A percentile compares a stretch with the other conserved stretches of the same genome.
phyloP scores from a whole-genome alignment of 2,888 invertebrate species.

The Carpatolechia fugitivella region DNA sequence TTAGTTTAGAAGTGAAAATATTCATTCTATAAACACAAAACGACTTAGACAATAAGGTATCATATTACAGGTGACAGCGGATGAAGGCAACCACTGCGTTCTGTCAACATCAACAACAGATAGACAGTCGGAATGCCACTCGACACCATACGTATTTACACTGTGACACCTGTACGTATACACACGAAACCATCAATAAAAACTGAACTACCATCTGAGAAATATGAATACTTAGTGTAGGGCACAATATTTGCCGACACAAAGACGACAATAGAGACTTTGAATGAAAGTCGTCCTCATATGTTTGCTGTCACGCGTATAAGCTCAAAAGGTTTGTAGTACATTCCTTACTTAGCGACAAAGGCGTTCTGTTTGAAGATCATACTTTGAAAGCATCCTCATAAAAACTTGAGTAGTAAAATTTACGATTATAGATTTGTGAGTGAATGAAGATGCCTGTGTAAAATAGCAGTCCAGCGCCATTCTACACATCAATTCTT shows the following conservation, averaged over 20 bases:
- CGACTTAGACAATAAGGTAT: background rate
- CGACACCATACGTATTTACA: constrained; percentile 4
- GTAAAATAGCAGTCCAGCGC: background rate
- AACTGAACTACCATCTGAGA: background rate
- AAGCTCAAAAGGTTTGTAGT: constrained; percentile 9
- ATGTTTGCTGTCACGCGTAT: constrained; percentile 12
- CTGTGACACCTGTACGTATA: constrained; percentile 8
- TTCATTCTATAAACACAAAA: constrained; percentile 1
- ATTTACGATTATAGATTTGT: constrained; percentile 9
- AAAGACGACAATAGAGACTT: constrained; percentile 4
- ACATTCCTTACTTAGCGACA: constrained; percentile 8
- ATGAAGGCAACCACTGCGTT: constrained; percentile 1
- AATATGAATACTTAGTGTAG: background rate
- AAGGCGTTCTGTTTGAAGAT: background rate
- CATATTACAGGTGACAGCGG: constrained; percentile 6
- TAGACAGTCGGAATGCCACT: constrained; percentile 13
- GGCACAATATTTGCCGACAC: constrained; percentile 8
- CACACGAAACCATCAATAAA: background rate
- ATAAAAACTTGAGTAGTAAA: constrained; percentile 1
- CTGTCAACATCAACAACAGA: background rate
- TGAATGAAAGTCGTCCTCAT: constrained; percentile 9
- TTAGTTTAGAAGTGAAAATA: background rate
- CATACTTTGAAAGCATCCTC: constrained; percentile 9
- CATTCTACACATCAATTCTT: background rate
- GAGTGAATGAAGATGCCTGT: constrained; percentile 4